phyloP scores from a whole-genome alignment of 2,113 vertebrate species.

The Rhadina sibilatrix region DNA sequence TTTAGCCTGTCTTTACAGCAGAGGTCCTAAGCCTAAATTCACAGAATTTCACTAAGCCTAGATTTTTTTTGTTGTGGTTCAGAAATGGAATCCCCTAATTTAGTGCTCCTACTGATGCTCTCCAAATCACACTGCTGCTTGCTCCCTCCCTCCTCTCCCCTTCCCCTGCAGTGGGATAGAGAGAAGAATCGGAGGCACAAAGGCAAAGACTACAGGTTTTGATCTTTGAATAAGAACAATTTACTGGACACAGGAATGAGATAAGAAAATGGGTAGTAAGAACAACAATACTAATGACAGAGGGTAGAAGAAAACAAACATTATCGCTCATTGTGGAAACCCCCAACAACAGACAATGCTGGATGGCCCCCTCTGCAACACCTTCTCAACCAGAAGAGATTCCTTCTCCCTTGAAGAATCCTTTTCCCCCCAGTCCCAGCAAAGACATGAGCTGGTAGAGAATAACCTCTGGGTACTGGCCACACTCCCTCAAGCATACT shows the following conservation, averaged over 20 bases:
- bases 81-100: background rate
- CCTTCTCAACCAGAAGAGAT: background rate
- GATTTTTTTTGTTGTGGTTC: background rate
- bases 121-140: background rate
- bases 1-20: background rate
- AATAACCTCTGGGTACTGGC: background rate
- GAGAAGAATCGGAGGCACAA: background rate
- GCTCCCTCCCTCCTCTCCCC: background rate
- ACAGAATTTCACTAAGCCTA: background rate
- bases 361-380: background rate
- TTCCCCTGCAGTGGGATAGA: background rate
- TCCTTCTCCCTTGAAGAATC: background rate
- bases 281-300: background rate
- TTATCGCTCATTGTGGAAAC: background rate
- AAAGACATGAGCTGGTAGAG: background rate
- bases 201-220: background rate
- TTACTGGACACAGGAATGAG: background rate
- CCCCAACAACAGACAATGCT: background rate
- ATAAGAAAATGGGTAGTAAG: background rate
- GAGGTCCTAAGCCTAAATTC: background rate
- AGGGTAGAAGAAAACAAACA: background rate
- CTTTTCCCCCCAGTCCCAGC: fast-evolving
- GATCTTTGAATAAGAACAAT: background rate
- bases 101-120: background rate
- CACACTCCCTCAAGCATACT: background rate